A percentile compares a stretch with the other conserved stretches of the same genome.
Conservation (phyloP, 2,888 invertebrate genomes). For the Synanthedon myopaeformis region DNA sequence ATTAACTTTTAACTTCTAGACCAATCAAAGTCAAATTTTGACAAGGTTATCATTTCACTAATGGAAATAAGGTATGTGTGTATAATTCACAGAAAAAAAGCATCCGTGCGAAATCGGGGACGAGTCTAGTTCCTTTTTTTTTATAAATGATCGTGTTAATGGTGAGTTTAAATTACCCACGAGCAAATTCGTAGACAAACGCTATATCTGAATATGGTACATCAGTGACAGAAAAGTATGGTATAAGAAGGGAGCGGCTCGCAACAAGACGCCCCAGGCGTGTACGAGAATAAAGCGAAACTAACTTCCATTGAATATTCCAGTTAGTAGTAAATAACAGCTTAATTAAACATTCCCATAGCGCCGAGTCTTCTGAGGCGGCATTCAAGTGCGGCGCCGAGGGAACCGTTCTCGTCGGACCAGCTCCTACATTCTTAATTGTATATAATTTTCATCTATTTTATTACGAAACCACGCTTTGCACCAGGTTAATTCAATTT, state of each 20-base stretch:
- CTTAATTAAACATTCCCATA: conserved; percentile 43
- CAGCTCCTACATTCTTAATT: conserved; percentile 19
- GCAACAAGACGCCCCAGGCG: conserved; percentile 19
- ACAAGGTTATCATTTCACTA: too few relatives aligned
- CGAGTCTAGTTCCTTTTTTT: too few relatives aligned
- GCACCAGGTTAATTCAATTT: conserved; percentile 25
- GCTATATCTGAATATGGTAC: too few relatives aligned
- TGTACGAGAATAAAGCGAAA: conserved; percentile 15
- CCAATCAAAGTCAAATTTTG: too few relatives aligned
- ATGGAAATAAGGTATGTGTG: too few relatives aligned
- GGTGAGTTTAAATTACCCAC: too few relatives aligned
- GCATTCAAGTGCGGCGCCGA: conserved; percentile 14
- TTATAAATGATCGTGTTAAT: too few relatives aligned
- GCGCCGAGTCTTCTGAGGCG: conserved; percentile 11
- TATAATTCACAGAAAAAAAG: too few relatives aligned
- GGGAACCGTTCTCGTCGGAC: conserved; percentile 12
- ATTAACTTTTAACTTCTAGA: too few relatives aligned
- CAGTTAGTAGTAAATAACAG: conserved; percentile 37
- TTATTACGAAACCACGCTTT: conserved; percentile 22
- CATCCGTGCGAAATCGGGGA: too few relatives aligned
- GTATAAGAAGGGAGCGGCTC: conserved; percentile 12
- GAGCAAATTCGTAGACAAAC: too few relatives aligned
- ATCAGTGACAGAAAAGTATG: neutral
- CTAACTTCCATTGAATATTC: conserved; percentile 27
- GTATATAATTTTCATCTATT: conserved; percentile 33